Conservation (phyloP, 1,140 invertebrate genomes). For the Brachionus manjavacas region DNA sequence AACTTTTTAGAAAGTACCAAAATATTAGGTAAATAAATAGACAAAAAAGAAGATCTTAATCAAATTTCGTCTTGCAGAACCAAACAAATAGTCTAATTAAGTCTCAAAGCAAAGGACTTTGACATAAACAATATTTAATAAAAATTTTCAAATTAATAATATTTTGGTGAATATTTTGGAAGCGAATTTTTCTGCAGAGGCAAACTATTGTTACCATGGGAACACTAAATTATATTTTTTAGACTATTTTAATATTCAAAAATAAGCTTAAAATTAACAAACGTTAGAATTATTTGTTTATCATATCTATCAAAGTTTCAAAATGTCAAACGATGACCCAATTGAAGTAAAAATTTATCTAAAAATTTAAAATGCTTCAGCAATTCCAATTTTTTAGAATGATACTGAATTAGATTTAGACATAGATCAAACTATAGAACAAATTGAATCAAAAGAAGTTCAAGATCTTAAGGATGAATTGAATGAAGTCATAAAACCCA, state of each 20-base stretch:
- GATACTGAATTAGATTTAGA: slow-evolving; percentile 2
- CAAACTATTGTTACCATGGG: background rate
- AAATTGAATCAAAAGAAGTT: slow-evolving; percentile 24
- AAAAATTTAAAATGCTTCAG: background rate
- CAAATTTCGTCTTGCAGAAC: background rate
- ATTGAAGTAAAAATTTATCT: background rate
- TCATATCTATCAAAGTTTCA: background rate
- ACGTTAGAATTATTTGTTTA: background rate
- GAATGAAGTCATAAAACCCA: background rate
- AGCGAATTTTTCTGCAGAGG: background rate
- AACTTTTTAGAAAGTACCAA: too few species aligned
- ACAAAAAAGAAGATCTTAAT: background rate
- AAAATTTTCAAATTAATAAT: too few species aligned
- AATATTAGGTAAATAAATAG: too few species aligned
- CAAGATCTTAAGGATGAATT: slow-evolving; percentile 32
- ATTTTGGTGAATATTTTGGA: background rate
- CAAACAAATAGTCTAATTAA: too few species aligned
- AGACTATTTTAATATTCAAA: background rate
- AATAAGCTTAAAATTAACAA: background rate
- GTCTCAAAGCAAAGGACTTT: too few species aligned
- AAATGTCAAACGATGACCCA: background rate
- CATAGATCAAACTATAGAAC: slow-evolving; percentile 27
- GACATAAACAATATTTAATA: too few species aligned
- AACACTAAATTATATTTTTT: background rate
- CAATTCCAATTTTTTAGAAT: background rate